Percentiles rank a stretch among this genome's conserved stretches.
Evolutionary conservation across 2,888 invertebrate genomes (phyloP).

Genomic region (Diarsia dahlii): DNA sequence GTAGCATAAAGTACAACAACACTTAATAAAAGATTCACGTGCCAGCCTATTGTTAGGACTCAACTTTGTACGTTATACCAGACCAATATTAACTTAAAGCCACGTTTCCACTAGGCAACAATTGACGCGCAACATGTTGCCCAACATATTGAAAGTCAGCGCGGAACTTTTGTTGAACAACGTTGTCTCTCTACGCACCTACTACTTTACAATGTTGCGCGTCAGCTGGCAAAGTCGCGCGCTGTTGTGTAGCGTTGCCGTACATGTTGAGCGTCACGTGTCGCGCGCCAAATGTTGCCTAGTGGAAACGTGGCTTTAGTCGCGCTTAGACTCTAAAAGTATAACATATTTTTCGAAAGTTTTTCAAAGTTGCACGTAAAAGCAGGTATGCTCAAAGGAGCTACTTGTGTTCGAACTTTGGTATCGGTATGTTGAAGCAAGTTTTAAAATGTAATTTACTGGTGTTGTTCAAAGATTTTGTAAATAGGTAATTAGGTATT

Average conservation of each 20-base stretch:
- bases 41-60: conserved; percentile 14
- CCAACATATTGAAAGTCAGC: too few species aligned
- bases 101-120: too few species aligned
- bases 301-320: not conserved
- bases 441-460: conserved; percentile 6
- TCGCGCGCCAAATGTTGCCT: too few species aligned
- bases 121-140: too few species aligned
- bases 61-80: conserved; percentile 33
- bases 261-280: too few species aligned
- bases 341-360: conserved; percentile 34
- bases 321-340: conserved; percentile 19
- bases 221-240: too few species aligned
- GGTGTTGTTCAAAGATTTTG: not conserved
- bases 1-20: conserved; percentile 6
- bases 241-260: too few species aligned
- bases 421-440: conserved; percentile 3
- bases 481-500: not conserved
- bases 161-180: too few species aligned
- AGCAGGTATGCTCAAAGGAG: conserved; percentile 2
- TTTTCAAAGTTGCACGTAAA: conserved; percentile 21
- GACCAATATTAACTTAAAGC: conserved; percentile 27
- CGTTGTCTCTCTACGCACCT: too few species aligned
- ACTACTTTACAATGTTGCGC: too few species aligned
- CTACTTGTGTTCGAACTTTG: conserved; percentile 15
- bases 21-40: conserved; percentile 35